These are phyloP conservation scores for Rousettus madagascariensis DNA, from an alignment of 2,797 vertebrate species.

Conservation along the genomic window DNA sequence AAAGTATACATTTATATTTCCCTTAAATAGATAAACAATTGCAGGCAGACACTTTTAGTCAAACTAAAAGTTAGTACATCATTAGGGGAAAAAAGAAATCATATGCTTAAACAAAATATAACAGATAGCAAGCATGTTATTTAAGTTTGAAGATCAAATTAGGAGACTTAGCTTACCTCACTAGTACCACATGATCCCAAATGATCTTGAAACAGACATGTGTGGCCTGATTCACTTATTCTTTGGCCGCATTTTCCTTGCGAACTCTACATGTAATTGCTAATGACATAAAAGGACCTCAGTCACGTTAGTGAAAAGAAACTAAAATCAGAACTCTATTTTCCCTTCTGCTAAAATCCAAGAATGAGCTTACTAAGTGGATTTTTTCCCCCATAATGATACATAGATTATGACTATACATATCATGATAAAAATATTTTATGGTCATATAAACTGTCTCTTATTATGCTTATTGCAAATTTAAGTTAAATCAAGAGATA, in stretches of 20 bases:
- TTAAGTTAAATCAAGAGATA: conserved; percentile 7
- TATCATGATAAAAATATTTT: background rate
- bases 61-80: background rate
- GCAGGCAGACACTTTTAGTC: background rate
- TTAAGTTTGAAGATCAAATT: conserved; percentile 25
- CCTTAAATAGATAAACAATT: background rate
- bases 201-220: background rate
- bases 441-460: background rate
- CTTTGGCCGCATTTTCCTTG: background rate
- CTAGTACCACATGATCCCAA: background rate
- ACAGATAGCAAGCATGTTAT: background rate
- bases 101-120: background rate
- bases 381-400: background rate
- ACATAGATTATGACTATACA: background rate
- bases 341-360: background rate
- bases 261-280: background rate
- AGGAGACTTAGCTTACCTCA: background rate
- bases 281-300: background rate
- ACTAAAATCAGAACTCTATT: background rate
- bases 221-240: background rate
- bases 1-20: background rate
- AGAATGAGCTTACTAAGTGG: background rate
- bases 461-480: background rate
- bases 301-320: background rate
- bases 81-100: background rate